phyloP scores from a whole-genome alignment of 2,797 vertebrate species.

The Anguilla obscura region DNA sequence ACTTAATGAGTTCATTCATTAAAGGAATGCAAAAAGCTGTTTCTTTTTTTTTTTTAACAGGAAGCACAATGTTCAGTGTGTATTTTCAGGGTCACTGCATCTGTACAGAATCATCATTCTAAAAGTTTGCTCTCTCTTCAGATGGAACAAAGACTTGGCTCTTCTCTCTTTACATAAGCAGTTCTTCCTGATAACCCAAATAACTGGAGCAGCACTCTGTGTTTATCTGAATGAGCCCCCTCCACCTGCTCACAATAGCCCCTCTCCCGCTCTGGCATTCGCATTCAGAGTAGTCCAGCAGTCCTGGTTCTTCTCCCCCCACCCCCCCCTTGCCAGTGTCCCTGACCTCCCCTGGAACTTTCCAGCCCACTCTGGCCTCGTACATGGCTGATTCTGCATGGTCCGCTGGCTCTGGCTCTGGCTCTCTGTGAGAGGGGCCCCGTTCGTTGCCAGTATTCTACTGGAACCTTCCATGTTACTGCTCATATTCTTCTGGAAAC shows the following conservation, averaged over 20 bases:
- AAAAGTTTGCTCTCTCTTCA: conserved; percentile 9
- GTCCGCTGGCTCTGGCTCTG: not conserved
- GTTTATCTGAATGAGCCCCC: not conserved
- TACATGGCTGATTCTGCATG: conserved; percentile 6
- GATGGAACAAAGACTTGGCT: conserved; percentile 3
- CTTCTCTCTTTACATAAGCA: not conserved
- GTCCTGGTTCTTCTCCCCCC: not conserved
- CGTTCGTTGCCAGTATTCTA: not conserved
- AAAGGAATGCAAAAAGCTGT: not conserved
- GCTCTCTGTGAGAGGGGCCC: not conserved
- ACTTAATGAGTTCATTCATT: conserved; percentile 27
- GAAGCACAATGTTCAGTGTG: not conserved
- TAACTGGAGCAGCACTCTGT: not conserved
- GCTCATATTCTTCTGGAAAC: conserved; percentile 3
- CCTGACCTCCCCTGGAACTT: conserved; percentile 22
- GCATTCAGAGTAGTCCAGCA: not conserved
- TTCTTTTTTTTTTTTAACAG: not conserved
- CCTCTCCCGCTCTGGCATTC: not conserved
- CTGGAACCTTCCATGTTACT: not conserved
- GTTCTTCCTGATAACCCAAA: not conserved
- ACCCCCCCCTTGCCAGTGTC: not conserved
- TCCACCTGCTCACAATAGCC: not conserved
- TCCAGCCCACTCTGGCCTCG: conserved; percentile 2
- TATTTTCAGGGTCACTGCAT: conserved; percentile 23
- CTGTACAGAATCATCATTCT: conserved; percentile 3